Percentiles rank a stretch among this genome's conserved stretches.
Conservation (phyloP, 2,797 vertebrate species). For the Sciurus vulgaris region DNA sequence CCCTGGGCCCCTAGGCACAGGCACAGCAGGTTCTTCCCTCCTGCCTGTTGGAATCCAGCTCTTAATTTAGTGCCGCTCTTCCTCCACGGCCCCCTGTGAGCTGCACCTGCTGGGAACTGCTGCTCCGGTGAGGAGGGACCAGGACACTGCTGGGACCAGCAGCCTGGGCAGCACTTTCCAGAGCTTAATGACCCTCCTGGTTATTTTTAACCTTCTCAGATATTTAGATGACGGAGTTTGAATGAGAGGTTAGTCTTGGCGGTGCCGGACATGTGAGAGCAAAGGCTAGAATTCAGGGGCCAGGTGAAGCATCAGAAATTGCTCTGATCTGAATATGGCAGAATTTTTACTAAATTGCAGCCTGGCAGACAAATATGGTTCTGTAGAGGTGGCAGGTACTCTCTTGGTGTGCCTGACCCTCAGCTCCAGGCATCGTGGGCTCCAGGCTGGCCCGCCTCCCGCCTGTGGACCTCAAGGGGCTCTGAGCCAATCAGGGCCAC, state of each 20-base stretch:
- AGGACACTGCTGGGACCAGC: not conserved
- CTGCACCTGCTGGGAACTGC: not conserved
- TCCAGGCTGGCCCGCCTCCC: not conserved
- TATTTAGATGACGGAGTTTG: not conserved
- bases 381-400: not conserved
- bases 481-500: not conserved
- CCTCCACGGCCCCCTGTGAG: not conserved
- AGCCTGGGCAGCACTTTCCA: not conserved
- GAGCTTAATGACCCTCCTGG: not conserved
- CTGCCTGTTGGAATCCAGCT: not conserved
- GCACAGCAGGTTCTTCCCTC: not conserved
- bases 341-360: not conserved
- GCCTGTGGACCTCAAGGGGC: no score
- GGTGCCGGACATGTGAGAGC: not conserved
- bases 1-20: not conserved
- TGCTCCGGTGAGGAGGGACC: not conserved
- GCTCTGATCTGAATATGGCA: not conserved
- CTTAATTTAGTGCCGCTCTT: no score
- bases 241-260: not conserved
- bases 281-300: not conserved
- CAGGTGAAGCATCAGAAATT: not conserved
- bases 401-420: not conserved
- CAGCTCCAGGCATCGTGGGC: not conserved
- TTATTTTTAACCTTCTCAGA: conserved; percentile 10
- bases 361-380: not conserved